These are phyloP conservation scores for Unio pictorum DNA, from an alignment of 2,888 invertebrate genomes.

Conservation along the genomic window DNA sequence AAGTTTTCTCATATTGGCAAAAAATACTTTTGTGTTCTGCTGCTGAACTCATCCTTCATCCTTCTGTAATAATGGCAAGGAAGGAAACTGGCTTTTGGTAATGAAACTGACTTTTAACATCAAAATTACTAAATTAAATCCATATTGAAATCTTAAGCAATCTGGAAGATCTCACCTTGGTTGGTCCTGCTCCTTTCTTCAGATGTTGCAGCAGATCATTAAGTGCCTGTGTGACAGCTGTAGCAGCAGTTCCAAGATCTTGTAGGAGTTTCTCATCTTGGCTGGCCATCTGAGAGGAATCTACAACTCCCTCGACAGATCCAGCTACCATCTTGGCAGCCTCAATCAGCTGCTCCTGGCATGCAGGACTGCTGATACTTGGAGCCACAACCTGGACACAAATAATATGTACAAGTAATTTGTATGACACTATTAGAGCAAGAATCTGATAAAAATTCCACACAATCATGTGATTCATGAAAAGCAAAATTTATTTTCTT, in stretches of 20 bases:
- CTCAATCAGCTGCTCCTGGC: conserved; percentile 89
- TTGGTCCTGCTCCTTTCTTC: conserved; percentile 75
- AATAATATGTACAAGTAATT: not conserved
- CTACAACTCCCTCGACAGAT: conserved; percentile 91
- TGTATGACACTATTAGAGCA: not conserved
- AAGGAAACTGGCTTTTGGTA: too few species aligned
- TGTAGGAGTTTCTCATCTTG: conserved; percentile 81
- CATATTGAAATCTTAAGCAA: too few species aligned
- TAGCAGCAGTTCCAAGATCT: conserved; percentile 87
- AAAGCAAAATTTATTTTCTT: too few species aligned
- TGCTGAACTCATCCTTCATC: too few species aligned
- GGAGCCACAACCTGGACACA: conserved; percentile 76
- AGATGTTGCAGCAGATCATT: conserved; percentile 93
- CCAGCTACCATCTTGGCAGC: conserved; percentile 94
- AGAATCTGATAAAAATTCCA: not conserved
- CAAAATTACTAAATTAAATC: too few species aligned
- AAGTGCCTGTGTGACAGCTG: conserved; percentile 89
- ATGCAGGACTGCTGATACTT: conserved; percentile 76
- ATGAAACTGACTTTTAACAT: too few species aligned
- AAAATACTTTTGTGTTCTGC: too few species aligned
- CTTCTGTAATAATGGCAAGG: too few species aligned
- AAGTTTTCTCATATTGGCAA: too few species aligned
- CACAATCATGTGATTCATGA: not conserved
- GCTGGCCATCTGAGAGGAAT: conserved; percentile 78
- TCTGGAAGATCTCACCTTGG: conserved; percentile 37